Evolutionary conservation across 2,113 vertebrate genomes (phyloP), one percentile per base, ranked within the genome.

Genomic region (Galeopterus variegatus): DNA sequence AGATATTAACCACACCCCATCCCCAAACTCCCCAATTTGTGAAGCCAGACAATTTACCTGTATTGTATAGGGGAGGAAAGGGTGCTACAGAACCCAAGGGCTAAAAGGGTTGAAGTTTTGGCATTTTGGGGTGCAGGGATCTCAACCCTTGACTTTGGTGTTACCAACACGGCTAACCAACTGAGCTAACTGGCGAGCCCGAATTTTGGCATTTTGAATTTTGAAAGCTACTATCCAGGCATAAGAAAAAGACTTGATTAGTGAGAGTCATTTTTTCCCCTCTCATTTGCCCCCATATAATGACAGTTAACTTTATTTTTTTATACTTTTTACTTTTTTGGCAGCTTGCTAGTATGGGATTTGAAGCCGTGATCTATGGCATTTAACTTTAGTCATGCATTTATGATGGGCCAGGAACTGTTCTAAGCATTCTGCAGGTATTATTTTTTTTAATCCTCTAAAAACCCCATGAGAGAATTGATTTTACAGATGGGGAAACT

Each of bases 401-500:
- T 65, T 48, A 58, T 19, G 8, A 14, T 26, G 26, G 72, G 31
- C 23, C 48, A 52, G 48, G 12, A 60, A 52, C 31, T 67, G 14
- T 65, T 84, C 2, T 69, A 79, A 90, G 50, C 45, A 64, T 62
- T 56, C 19, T 54, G 36, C 3, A 11, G 65, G 19, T 65, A 4
- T 31, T 65, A 10, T 89, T n/a, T 72, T 64, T 79, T 69, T 52
- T n/a, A 60, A 69, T 75, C 28, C 17, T 54, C n/a, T 58, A 48
- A 45, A 13, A 90, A 50, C 14, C n/a, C 36, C 10, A 5, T 58
- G 33, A 58, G 31, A 65, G 41, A 15, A 77, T 18, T 81, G 69
- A 50, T 82, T 82, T 87, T 76, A 85, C 41, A 85, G 65, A 58
- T 48, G 45, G n/a, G 54, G 69, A 90, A 90, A 82, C 82, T 6